A percentile compares a stretch with the other conserved stretches of the same genome.
phyloP scores from a whole-genome alignment of 2,888 invertebrate genomes.

The Ligdia adustata region DNA sequence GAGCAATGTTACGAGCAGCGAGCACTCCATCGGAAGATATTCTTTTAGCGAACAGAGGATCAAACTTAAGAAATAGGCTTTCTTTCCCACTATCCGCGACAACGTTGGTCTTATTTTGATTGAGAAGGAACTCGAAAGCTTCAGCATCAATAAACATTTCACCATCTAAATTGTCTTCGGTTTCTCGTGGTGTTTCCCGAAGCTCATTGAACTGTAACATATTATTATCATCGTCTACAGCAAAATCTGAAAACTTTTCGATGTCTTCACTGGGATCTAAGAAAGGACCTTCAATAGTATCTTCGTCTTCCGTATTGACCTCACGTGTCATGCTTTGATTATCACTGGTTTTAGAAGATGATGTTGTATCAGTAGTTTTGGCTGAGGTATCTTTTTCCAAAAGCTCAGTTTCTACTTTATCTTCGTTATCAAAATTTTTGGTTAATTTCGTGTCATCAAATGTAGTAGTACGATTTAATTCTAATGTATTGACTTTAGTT shows the following conservation, averaged over 20 bases:
- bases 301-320: slow-evolving; percentile 73
- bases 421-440: slow-evolving; percentile 23
- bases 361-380: slow-evolving; percentile 48
- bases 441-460: neutral
- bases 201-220: slow-evolving; percentile 61
- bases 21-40: slow-evolving; percentile 65
- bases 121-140: slow-evolving; percentile 72
- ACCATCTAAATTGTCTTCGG: slow-evolving; percentile 56
- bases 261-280: slow-evolving; percentile 61
- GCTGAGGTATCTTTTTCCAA: slow-evolving; percentile 47
- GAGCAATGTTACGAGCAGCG: slow-evolving; percentile 57
- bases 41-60: slow-evolving; percentile 72
- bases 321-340: slow-evolving; percentile 56
- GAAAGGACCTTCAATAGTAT: slow-evolving; percentile 75
- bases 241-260: slow-evolving; percentile 50
- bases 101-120: slow-evolving; percentile 66
- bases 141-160: slow-evolving; percentile 78
- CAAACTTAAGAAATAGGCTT: slow-evolving; percentile 76
- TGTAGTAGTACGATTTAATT: slow-evolving; percentile 4
- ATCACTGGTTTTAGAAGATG: slow-evolving; percentile 54
- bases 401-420: slow-evolving; percentile 43
- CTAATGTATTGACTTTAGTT: too few relatives aligned
- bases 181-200: slow-evolving; percentile 40
- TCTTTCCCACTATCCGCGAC: slow-evolving; percentile 75
- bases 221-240: slow-evolving; percentile 52